phyloP scores from a whole-genome alignment of 2,888 invertebrate genomes.

The Hyposoter didymator region DNA sequence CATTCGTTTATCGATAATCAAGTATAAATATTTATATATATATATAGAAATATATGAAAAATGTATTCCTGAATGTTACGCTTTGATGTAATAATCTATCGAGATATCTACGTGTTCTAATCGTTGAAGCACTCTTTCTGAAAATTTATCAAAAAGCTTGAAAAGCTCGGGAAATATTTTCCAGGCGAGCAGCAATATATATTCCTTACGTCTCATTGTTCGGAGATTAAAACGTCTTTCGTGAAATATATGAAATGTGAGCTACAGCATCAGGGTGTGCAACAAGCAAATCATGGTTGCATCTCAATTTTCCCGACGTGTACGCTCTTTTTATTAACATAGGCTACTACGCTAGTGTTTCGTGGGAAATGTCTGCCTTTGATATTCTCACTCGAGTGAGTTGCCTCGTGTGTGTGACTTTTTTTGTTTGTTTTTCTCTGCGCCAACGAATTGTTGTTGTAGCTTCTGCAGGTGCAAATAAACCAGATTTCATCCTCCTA shows the following conservation, averaged over 20 bases:
- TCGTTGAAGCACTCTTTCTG: conserved; percentile 69
- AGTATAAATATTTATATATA: conserved; percentile 48
- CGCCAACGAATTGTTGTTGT: conserved; percentile 72
- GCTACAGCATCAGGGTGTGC: conserved; percentile 10
- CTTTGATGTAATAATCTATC: conserved; percentile 76
- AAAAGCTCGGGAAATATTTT: conserved; percentile 43
- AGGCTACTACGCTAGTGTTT: conserved; percentile 5
- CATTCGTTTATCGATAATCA: conserved; percentile 28
- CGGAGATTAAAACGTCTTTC: conserved; percentile 56
- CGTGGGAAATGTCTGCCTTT: conserved; percentile 27
- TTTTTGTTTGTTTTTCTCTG: conserved; percentile 43
- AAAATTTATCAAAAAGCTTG: conserved; percentile 54
- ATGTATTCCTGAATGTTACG: conserved; percentile 83
- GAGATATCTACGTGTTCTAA: conserved; percentile 75
- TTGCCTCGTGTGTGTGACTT: conserved; percentile 17
- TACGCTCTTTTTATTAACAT: background rate
- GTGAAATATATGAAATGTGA: conserved; percentile 29
- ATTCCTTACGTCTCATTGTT: conserved; percentile 49
- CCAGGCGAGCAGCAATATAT: conserved; percentile 18
- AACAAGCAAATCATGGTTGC: background rate
- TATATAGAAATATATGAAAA: conserved; percentile 57
- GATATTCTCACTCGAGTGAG: conserved; percentile 42
- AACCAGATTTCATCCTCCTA: conserved; percentile 66
- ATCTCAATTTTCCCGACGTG: background rate
- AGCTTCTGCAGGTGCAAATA: conserved; percentile 79